These are phyloP conservation scores for Deroplatys truncata DNA, from an alignment of 2,888 invertebrate species.

Conservation along the genomic window DNA sequence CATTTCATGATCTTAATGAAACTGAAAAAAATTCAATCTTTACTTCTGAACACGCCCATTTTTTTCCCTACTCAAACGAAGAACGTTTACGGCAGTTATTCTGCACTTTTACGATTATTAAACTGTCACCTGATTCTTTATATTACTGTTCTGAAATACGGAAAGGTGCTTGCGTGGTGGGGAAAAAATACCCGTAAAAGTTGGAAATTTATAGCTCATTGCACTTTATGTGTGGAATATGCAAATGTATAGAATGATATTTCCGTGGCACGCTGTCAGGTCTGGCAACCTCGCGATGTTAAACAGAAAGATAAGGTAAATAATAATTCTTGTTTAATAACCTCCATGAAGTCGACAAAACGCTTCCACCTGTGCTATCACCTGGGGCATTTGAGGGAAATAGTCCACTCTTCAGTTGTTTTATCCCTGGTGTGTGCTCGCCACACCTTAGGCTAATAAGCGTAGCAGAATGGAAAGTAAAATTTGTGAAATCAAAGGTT, in stretches of 20 bases:
- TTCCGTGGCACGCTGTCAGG: neutral
- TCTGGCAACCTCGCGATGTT: neutral
- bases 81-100: neutral
- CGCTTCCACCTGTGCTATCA: neutral
- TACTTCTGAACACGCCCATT: neutral
- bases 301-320: neutral
- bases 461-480: too few relatives aligned
- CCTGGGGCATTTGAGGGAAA: too few relatives aligned
- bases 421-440: too few relatives aligned
- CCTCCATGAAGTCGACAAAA: neutral
- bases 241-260: neutral
- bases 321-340: neutral
- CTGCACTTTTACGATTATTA: neutral
- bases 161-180: neutral
- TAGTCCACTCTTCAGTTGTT: too few relatives aligned
- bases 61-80: neutral
- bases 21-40: neutral
- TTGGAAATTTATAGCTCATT: neutral
- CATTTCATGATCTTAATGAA: too few relatives aligned
- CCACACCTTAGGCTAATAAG: too few relatives aligned
- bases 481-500: too few relatives aligned
- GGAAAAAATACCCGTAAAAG: neutral
- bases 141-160: neutral
- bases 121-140: neutral
- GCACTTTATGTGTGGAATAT: neutral